Evolutionary conservation across 2,797 vertebrate species (phyloP), one percentile per base, ranked within the genome.

Genomic region (Cetoscarus ocellatus): DNA sequence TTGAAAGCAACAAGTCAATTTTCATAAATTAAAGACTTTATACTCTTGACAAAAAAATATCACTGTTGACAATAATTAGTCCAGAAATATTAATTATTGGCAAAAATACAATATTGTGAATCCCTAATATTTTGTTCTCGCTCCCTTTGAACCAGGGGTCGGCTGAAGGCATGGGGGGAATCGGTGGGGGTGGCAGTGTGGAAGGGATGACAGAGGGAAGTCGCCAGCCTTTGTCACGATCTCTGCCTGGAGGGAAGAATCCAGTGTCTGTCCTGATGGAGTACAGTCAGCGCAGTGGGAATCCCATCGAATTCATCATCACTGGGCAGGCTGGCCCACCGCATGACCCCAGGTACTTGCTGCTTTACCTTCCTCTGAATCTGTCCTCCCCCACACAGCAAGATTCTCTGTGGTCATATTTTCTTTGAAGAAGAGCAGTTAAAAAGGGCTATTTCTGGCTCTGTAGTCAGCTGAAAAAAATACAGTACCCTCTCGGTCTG

Each of bases 191-290:
- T 0, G 52, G 52, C 1, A 38, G 10, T 15, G 57, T 50, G 11
- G 85, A 88, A 14, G 80, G 65, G 7, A 75, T 61, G 19, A 36
- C 19, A 3, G 94, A 93, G 13, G 91, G 73, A 40, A 82, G 90
- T 7, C 92, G 84, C 4, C 94, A 90, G 67, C 92, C 91, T 0
- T 75, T 95, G 65, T 90, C 95, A n/a, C 93, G 90, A 6, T 95
- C 51, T 34, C 76, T 96, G 35, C 94, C 95, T 3, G 94, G 96
- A 0, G 98, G 97, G 53, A 99, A 99, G 85, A 98, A 97, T 69
- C 98, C 98, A 0, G 96, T 99, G 75, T 98, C 97, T 0, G 82
- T 97, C 0, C 76, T 99, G 42, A 98, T 99, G 93, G 98, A 99
- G 75, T 97, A 97, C 38, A 95, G 97, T 40, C 98, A 99, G 67